Evolutionary conservation across 1,140 invertebrate genomes (phyloP).

Genomic region (Drosophila hydei): DNA sequence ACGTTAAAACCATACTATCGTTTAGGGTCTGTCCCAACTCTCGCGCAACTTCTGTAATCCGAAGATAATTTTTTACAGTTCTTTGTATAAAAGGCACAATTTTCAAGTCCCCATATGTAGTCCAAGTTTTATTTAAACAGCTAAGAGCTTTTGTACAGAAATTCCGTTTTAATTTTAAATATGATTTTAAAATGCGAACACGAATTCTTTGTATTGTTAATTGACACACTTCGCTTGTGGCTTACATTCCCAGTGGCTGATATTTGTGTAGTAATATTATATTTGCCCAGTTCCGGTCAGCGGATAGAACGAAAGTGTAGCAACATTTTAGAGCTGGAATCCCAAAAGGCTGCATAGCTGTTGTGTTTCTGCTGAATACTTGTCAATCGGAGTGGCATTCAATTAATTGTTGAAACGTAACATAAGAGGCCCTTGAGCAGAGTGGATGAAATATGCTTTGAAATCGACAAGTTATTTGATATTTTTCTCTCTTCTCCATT

Average conservation of each 20-base stretch:
- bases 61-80: no score
- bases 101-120: no score
- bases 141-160: no score
- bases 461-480: constrained; percentile 68
- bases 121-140: no score
- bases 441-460: constrained; percentile 40
- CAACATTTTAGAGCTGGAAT: background rate
- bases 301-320: constrained; percentile 8
- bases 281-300: background rate
- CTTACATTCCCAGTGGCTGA: background rate
- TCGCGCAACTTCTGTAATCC: no score
- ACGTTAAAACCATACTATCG: no score
- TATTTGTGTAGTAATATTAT: constrained; percentile 2
- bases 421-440: constrained; percentile 17
- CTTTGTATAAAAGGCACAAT: no score
- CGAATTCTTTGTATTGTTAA: no score
- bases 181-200: background rate
- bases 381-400: constrained; percentile 22
- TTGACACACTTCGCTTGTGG: background rate
- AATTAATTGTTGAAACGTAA: constrained; percentile 35
- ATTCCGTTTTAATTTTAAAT: background rate
- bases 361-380: constrained; percentile 2
- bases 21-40: no score
- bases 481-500: constrained; percentile 50
- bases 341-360: constrained; percentile 30